Evolutionary conservation across 2,113 vertebrate genomes (phyloP).

Genomic region (Colius striatus): DNA sequence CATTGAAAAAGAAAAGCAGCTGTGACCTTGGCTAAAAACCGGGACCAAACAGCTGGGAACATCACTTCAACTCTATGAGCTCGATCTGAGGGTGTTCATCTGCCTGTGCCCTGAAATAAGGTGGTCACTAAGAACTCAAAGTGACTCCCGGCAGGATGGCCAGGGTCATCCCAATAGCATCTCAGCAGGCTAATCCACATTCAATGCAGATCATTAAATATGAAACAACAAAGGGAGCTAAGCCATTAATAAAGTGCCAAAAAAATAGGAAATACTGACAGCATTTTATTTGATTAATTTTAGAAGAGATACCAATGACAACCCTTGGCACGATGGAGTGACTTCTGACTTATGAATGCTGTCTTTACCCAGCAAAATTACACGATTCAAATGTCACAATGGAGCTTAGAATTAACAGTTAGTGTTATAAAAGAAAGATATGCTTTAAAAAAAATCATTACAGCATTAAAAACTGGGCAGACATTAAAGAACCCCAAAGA

Average conservation of each 20-base stretch:
- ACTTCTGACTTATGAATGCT: slow-evolving; percentile 64
- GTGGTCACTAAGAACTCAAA: not conserved
- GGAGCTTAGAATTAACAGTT: slow-evolving; percentile 75
- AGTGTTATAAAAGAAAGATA: slow-evolving; percentile 71
- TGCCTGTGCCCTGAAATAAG: not conserved
- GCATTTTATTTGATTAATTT: slow-evolving; percentile 66
- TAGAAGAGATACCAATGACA: slow-evolving; percentile 47
- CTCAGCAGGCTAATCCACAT: slow-evolving; percentile 66
- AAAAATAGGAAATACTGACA: slow-evolving; percentile 66
- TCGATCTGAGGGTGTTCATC: not conserved
- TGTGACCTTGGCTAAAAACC: not conserved
- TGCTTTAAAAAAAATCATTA: slow-evolving; percentile 68
- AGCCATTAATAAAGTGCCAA: slow-evolving; percentile 70
- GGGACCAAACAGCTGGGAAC: not conserved
- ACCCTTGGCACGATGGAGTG: slow-evolving; percentile 59
- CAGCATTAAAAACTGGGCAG: slow-evolving; percentile 44
- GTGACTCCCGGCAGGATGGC: not conserved
- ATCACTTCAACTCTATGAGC: not conserved
- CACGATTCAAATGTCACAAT: slow-evolving; percentile 72
- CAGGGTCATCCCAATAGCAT: not conserved
- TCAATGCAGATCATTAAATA: slow-evolving; percentile 44
- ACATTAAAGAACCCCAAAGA: not conserved
- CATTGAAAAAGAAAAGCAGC: slow-evolving; percentile 36
- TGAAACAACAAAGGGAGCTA: slow-evolving; percentile 52
- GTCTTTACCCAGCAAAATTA: slow-evolving; percentile 71